These are phyloP conservation scores for Chiloscyllium plagiosum DNA, from an alignment of 2,113 vertebrate species.

Conservation along the genomic window DNA sequence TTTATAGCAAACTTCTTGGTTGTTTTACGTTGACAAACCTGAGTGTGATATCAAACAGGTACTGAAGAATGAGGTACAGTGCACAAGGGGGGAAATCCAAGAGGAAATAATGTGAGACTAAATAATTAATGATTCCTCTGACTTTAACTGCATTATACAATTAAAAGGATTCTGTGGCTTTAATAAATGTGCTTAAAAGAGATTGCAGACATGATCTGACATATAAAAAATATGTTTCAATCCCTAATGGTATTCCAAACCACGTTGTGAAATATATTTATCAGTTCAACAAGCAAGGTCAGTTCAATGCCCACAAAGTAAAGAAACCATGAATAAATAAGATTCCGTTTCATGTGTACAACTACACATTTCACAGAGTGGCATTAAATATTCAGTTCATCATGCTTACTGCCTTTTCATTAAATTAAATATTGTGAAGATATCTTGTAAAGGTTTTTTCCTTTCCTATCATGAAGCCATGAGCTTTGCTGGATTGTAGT, in stretches of 20 bases:
- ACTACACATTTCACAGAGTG: background rate
- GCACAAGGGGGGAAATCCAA: background rate
- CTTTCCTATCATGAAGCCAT: background rate
- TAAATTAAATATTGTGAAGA: background rate
- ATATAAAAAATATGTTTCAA: conserved; percentile 3
- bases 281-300: background rate
- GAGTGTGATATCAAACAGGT: background rate
- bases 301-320: background rate
- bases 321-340: conserved; percentile 15
- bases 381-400: background rate
- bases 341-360: background rate
- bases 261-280: conserved; percentile 4
- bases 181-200: background rate
- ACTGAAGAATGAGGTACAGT: background rate
- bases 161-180: background rate
- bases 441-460: background rate
- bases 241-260: background rate
- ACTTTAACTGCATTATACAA: background rate
- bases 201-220: background rate
- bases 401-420: background rate
- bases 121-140: background rate
- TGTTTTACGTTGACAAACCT: background rate
- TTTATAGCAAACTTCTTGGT: background rate
- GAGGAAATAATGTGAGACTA: background rate
- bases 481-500: background rate